Evolutionary conservation across 53 echinoderm and acorn worm genomes (phyloP).

Genomic region (Holothuria leucospilota): DNA sequence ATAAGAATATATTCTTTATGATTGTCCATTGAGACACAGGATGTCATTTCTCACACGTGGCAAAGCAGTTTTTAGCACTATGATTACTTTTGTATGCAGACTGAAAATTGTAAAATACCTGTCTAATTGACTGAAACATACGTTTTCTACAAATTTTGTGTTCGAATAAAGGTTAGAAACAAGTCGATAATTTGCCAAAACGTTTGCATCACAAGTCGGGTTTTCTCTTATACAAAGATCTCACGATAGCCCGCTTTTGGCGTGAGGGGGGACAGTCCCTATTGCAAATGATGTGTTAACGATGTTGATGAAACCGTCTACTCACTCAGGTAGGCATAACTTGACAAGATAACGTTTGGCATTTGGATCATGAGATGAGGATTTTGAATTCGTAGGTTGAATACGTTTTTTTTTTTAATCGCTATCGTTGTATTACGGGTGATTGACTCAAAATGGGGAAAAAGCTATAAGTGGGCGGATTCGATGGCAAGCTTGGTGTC

Average conservation of each 20-base stretch:
- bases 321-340: neutral
- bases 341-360: conserved; percentile 6
- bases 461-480: neutral
- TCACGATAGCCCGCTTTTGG: conserved; percentile 1
- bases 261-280: neutral
- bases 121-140: no score
- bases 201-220: no score
- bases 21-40: conserved; percentile 14
- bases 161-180: no score
- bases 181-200: no score
- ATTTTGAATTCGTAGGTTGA: neutral
- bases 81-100: no score
- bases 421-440: neutral
- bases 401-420: neutral
- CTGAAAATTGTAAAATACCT: no score
- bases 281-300: conserved; percentile 7
- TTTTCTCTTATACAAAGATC: neutral
- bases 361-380: conserved; percentile 8
- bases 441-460: neutral
- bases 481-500: neutral
- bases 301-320: neutral
- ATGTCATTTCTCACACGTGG: neutral
- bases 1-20: neutral
- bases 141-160: no score
- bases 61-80: no score